Evolutionary conservation across 2,888 invertebrate species (phyloP), one percentile per base, ranked within the genome.

Genomic region (Electrophaes corylata): DNA sequence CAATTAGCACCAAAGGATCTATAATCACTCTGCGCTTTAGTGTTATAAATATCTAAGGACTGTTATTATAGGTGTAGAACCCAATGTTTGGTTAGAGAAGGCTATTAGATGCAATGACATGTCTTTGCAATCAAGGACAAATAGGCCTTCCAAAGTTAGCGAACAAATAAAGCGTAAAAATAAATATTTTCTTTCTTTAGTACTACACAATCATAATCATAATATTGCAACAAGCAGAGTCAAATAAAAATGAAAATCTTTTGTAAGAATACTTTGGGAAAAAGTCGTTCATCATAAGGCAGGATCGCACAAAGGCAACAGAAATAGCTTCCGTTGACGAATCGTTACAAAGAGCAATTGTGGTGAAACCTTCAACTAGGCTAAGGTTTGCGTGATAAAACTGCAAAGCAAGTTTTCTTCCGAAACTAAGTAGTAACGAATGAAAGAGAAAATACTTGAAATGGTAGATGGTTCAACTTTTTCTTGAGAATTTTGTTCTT

Each of bases 271-370:
- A 35, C 29, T 46, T 41, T 16, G 6, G 4, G 23, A 1, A 12
- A 54, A 60, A 55, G 47, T 51, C 46, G 31, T 60, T 55, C 37
- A 51, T 60, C 55, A 55, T 10, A 14, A 18, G 23, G n/a, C 20
- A 37, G 23, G 19, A 16, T 11, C 39, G 2, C 41, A 50, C 50
- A 48, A 59, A 50, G 33, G n/a, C 49, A 14, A n/a, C 45, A 48
- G 35, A 39, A 54, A 59, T 50, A 52, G 41, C 46, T 39, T 47
- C 55, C 46, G 55, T 35, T 40, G 47, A 55, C 31, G 47, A 56
- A 56, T 56, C 20, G 20, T 20, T 50, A 50, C 43, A 47, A 52
- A 44, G 37, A 41, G 14, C 6, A 19, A 14, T 39, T 48, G 37
- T 43, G 48, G 54, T 20, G 20, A 5, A 19, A 19, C 47, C 50